Evolutionary conservation across 1,140 invertebrate species (phyloP), one percentile per base, ranked within the genome.

Genomic region (Temnothorax nylanderi): DNA sequence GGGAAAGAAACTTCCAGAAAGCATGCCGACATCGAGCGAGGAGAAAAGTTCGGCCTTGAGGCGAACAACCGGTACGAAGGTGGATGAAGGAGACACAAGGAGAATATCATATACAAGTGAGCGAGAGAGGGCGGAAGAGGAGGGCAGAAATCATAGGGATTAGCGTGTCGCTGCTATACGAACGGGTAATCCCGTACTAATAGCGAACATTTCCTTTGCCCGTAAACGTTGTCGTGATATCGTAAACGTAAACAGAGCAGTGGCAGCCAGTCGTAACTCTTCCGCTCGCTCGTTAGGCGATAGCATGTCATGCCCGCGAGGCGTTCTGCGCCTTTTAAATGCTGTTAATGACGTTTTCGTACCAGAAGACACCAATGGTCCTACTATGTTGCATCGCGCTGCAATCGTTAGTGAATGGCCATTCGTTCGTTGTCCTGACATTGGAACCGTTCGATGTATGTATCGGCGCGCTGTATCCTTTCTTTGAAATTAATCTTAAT

Each of bases 271-370:
- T 86, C 85, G 88, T 92, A 92, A 93, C 87, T 92, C 89, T 91
- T 92, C 87, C 86, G 91, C 67, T 89, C 81, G 92, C 91, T 93
- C 92, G 92, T 93, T 93, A 93, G 87, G 86, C 91, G 87, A 92
- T 85, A 85, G 84, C 88, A 87, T 87, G 91, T 88, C 91, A 85
- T 89, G 89, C 88, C 75, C 81, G 80, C 81, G 80, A 62, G 72
- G 88, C 87, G 62, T 88, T 81, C 85, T 67, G 85, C 64, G 86
- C 88, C 90, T 26, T 92, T 93, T 92, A 91, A 92, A 93, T 89
- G 89, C 89, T 91, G 89, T 93, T 93, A 92, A 93, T 90, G 88
- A 92, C 87, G 86, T 89, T 92, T 90, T 90, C 82, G 88, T 91
- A 89, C 80, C 84, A 51, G 86, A 85, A 90, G 86, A 84, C 84